These are phyloP conservation scores for Phocoena sinus DNA, from an alignment of 2,113 vertebrate genomes.

Conservation along the genomic window DNA sequence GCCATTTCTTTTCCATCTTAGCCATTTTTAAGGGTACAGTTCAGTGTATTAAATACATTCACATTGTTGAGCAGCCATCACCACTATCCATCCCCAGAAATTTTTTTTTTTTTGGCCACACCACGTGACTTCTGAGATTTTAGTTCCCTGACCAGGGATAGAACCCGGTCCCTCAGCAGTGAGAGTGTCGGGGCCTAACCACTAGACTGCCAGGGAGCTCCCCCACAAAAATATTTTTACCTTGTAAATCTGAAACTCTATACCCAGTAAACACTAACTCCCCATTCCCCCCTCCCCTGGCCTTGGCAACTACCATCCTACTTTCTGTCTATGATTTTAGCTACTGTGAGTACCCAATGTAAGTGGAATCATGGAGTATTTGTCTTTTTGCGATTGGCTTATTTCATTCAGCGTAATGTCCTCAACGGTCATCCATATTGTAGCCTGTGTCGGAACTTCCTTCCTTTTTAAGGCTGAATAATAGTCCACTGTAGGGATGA, in stretches of 20 bases:
- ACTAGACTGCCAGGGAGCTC: too few relatives aligned
- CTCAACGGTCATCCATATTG: neutral
- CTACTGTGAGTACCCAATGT: neutral
- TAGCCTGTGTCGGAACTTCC: neutral
- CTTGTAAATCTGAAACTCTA: neutral
- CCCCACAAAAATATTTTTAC: rapidly evolving
- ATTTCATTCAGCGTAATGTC: neutral
- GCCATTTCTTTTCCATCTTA: neutral
- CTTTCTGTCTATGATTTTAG: neutral
- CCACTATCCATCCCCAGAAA: neutral
- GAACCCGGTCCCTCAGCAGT: too few relatives aligned
- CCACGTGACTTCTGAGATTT: too few relatives aligned
- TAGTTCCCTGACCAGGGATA: too few relatives aligned
- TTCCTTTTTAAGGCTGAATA: neutral
- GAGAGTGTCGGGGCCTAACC: too few relatives aligned
- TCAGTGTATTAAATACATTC: neutral
- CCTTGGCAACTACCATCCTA: neutral
- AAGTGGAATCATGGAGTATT: neutral
- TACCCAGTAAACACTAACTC: neutral
- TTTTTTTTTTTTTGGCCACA: too few relatives aligned
- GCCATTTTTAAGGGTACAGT: neutral
- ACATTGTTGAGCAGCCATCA: neutral
- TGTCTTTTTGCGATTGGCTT: neutral
- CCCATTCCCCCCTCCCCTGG: neutral
- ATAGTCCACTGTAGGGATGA: neutral